Evolutionary conservation across 2,113 vertebrate genomes (phyloP), one percentile per base, ranked within the genome.

Genomic region (Hypanus sabinus): DNA sequence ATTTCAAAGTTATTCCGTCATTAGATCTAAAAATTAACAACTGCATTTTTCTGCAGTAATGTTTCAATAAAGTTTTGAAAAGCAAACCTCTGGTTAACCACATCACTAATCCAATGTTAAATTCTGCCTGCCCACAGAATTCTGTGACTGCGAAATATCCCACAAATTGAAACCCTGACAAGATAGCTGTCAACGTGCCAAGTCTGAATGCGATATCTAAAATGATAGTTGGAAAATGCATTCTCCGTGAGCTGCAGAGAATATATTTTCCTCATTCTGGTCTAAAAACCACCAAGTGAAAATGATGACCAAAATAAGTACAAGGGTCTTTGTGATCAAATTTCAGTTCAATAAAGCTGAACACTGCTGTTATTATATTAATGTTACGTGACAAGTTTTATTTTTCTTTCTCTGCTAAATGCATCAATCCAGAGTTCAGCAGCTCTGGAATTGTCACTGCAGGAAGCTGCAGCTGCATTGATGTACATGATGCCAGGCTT

Each of bases 61-160:
- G 85, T 36, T 90, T 90, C n/a, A 90, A 33, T 90, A 65, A 65
- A 65, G 60, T 90, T 68, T 33, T 65, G 30, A 90, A 88, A 36
- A 90, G 85, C 85, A 90, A 90, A 62, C 33, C n/a, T 90, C 60
- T 90, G 85, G 85, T 65, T 90, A 90, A 90, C 85, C 85, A 90
- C 85, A 90, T 90, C 85, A 90, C 60, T 65, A 68, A 90, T 65
- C 60, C 57, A 30, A 90, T 33, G 85, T 36, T 90, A 90, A 33
- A 90, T 65, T 90, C 65, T 65, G 60, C 85, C n/a, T 90, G 85
- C 60, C n/a, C 57, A 62, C 85, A 90, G 30, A 65, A 90, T 90
- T 90, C 85, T 68, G 30, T 36, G 30, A 85, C 81, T 85, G 81
- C 22, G 10, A 90, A 90, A 65, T 90, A 62, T 90, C 85, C 85